Percentiles rank a stretch among this genome's conserved stretches.
phyloP scores from a whole-genome alignment of 1,140 invertebrate genomes.

The Spodoptera frugiperda region DNA sequence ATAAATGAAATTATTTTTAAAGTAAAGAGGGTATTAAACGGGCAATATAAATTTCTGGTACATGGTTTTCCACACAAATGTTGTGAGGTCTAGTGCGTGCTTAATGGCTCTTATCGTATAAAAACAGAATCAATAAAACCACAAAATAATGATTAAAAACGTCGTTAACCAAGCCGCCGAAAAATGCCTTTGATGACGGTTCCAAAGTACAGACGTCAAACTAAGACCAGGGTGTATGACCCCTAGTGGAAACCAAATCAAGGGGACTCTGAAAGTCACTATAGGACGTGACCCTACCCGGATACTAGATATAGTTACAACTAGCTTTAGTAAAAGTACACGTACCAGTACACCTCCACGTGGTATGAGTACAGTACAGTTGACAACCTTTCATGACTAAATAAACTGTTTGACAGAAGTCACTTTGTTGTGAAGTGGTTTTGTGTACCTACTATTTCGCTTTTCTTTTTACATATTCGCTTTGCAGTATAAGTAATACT shows the following conservation, averaged over 20 bases:
- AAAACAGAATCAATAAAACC: not conserved
- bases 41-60: not conserved
- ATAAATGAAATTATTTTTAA: not conserved
- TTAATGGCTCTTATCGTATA: not conserved
- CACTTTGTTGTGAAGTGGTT: not conserved
- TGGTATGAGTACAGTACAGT: no score
- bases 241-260: constrained; percentile 85
- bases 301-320: constrained; percentile 45
- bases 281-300: constrained; percentile 74
- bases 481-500: no score
- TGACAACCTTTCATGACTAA: no score
- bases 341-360: constrained; percentile 30
- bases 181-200: constrained; percentile 76
- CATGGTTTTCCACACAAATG: not conserved
- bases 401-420: not conserved
- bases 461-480: no score
- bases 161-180: constrained; percentile 49
- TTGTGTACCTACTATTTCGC: not conserved
- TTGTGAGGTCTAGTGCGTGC: not conserved
- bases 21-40: not conserved
- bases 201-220: constrained; percentile 68
- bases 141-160: not conserved
- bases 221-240: constrained; percentile 78
- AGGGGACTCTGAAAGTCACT: constrained; percentile 78
- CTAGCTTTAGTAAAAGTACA: constrained; percentile 35